Conservation (phyloP, 2,797 vertebrate species). For the Triplophysa bombifrons region DNA sequence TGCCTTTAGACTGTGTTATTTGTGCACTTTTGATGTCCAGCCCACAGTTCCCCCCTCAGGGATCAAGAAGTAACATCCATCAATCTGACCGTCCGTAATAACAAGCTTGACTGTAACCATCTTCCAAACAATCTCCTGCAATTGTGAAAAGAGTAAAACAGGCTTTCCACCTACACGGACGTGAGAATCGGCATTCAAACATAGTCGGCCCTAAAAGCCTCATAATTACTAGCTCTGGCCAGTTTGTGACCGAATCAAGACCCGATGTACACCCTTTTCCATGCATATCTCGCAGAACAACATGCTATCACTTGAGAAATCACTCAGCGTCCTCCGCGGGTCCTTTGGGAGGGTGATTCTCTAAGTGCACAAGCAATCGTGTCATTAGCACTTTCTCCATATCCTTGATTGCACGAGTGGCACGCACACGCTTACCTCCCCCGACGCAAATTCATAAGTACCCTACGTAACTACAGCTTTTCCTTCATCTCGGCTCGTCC, state of each 20-base stretch:
- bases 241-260: slow-evolving; percentile 51
- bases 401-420: slow-evolving; percentile 71
- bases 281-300: slow-evolving; percentile 60
- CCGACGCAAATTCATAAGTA: slow-evolving; percentile 18
- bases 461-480: not conserved
- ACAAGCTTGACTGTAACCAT: slow-evolving; percentile 3
- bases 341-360: slow-evolving; percentile 55
- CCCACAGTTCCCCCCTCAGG: not conserved
- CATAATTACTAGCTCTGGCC: slow-evolving; percentile 44
- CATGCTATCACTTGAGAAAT: slow-evolving; percentile 59
- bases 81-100: slow-evolving; percentile 16
- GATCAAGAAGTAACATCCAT: slow-evolving; percentile 22
- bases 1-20: slow-evolving; percentile 27
- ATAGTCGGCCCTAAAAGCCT: slow-evolving; percentile 35
- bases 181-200: slow-evolving; percentile 39
- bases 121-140: slow-evolving; percentile 33
- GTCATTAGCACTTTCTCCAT: slow-evolving; percentile 71
- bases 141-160: slow-evolving; percentile 19
- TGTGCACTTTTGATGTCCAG: slow-evolving; percentile 18
- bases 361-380: slow-evolving; percentile 63
- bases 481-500: slow-evolving; percentile 12
- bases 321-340: slow-evolving; percentile 56
- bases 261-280: slow-evolving; percentile 53
- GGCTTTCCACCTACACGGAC: slow-evolving; percentile 31
- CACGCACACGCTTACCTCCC: slow-evolving; percentile 41